These are phyloP conservation scores for Tetragonula clypearis DNA, from an alignment of 1,140 invertebrate species.

Conservation along the genomic window DNA sequence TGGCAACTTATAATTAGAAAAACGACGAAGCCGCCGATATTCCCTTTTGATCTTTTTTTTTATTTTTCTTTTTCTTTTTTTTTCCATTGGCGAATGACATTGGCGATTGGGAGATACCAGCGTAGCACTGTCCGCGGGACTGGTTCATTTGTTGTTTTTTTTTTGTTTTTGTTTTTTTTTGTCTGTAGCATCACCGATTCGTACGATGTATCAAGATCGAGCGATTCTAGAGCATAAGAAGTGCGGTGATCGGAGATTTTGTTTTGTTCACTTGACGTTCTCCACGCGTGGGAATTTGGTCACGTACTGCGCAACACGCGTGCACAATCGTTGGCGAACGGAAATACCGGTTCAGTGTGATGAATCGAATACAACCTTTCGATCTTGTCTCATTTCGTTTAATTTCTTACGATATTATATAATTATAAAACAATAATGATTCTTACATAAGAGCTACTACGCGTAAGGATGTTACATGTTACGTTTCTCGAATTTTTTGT, in stretches of 20 bases:
- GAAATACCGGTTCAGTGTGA: background rate
- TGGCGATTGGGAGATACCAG: background rate
- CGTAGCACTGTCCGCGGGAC: slow-evolving; percentile 8
- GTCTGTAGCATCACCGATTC: slow-evolving; percentile 21
- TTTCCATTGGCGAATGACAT: background rate
- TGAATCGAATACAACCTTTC: background rate
- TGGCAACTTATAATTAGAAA: slow-evolving; percentile 44
- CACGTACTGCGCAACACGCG: background rate
- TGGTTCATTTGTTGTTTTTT: slow-evolving; percentile 13
- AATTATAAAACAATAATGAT: background rate
- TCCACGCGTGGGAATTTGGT: no score
- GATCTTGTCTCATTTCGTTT: background rate
- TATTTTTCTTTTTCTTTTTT: no score
- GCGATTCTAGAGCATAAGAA: background rate
- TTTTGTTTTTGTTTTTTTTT: background rate
- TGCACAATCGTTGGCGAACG: background rate
- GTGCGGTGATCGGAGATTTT: background rate
- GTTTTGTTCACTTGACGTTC: background rate
- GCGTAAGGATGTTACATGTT: background rate
- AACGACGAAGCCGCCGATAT: background rate
- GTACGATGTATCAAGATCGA: background rate
- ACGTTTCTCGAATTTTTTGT: slow-evolving; percentile 13
- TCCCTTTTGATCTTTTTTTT: slow-evolving; percentile 1
- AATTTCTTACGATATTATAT: background rate
- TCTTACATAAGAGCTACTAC: background rate